Evolutionary conservation across 2,888 invertebrate genomes (phyloP).

Genomic region (Leucania comma): DNA sequence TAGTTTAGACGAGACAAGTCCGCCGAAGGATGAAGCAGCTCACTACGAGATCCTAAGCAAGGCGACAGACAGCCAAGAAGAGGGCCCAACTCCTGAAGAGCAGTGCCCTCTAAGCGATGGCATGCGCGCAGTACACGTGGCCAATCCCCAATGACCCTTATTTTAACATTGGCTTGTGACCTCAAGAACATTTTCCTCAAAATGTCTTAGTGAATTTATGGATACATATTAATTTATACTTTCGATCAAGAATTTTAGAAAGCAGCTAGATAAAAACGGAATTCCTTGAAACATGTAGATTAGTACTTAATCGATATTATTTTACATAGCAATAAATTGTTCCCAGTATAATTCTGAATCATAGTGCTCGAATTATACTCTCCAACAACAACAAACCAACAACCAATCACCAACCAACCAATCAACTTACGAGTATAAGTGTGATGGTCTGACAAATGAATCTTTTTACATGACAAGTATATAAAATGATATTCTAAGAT

Average conservation of each 20-base stretch:
- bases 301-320: conserved; percentile 23
- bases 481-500: neutral
- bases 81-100: conserved; percentile 41
- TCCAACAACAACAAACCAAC: too few species aligned
- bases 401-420: too few species aligned
- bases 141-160: conserved; percentile 46
- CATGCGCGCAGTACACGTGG: conserved; percentile 68
- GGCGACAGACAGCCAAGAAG: conserved; percentile 62
- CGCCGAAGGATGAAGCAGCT: conserved; percentile 87
- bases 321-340: conserved; percentile 10
- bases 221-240: conserved; percentile 3
- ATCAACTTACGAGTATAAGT: neutral
- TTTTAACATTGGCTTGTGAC: conserved; percentile 1
- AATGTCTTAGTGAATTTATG: neutral
- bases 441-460: neutral
- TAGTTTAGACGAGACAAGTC: conserved; percentile 91
- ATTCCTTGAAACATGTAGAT: conserved; percentile 1
- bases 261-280: conserved; percentile 3
- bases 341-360: neutral
- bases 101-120: conserved; percentile 66
- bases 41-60: conserved; percentile 92
- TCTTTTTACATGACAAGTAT: neutral
- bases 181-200: neutral
- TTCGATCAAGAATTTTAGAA: neutral
- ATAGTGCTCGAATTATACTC: conserved; percentile 20